A percentile compares a stretch with the other conserved stretches of the same genome.
phyloP scores from a whole-genome alignment of 2,888 invertebrate species.

The Patella ulyssiponensis region DNA sequence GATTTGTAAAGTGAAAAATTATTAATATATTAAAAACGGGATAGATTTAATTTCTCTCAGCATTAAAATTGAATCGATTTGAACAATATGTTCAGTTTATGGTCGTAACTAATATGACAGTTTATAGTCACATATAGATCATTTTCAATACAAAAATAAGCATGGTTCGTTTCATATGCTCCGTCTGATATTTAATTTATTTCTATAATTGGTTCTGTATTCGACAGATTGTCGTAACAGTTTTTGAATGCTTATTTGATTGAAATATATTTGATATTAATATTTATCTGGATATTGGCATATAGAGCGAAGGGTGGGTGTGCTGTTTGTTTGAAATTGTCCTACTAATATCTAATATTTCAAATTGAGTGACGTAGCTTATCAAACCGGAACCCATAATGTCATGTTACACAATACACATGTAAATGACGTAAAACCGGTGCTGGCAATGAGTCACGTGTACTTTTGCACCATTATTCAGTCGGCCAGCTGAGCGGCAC shows the following conservation, averaged over 20 bases:
- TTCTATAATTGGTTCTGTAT: not conserved
- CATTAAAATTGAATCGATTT: no score
- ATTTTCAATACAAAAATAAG: no score
- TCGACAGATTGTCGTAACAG: not conserved
- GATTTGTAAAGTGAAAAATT: no score
- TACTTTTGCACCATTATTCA: slow-evolving; percentile 2
- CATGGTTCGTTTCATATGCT: no score
- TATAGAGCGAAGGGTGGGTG: no score
- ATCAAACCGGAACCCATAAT: not conserved
- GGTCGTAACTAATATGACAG: no score
- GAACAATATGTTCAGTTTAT: no score
- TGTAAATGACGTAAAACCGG: not conserved
- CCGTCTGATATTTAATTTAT: no score
- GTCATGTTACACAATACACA: not conserved
- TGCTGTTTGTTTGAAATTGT: not conserved
- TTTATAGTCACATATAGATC: no score
- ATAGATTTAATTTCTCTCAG: no score
- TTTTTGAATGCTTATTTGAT: not conserved
- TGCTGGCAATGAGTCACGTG: not conserved
- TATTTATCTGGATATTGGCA: not conserved
- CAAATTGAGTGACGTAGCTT: not conserved
- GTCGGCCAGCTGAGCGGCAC: slow-evolving; percentile 4
- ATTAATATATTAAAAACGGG: no score
- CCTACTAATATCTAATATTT: not conserved
- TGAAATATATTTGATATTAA: slow-evolving; percentile 6